Evolutionary conservation across 2,113 vertebrate species (phyloP), one percentile per base, ranked within the genome.

Genomic region (Anolis sagrei): DNA sequence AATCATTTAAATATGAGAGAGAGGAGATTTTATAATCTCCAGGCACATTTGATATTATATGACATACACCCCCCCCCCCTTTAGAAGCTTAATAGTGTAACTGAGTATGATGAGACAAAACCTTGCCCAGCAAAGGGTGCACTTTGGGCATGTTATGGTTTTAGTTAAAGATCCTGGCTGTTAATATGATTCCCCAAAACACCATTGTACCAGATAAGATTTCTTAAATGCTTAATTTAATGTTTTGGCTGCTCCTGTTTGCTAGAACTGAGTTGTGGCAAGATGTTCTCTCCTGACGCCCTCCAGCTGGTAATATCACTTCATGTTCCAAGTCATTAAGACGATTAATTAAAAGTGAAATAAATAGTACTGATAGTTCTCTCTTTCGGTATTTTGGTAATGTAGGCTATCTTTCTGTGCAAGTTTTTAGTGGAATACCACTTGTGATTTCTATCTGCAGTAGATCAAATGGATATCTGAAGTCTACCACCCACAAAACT

Each of bases 311-410:
- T 86, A 75, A 25, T 81, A 66, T 27, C 39, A 21, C 75, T 66
- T 75, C 7, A 14, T 49, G 29, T 86, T 75, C 44, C 85, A 86
- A 75, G 27, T 27, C 54, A 73, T 85, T 85, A 79, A 54, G 44
- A 75, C 34, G 70, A 81, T 66, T 86, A n/a, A 75, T 86, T 51
- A 36, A 66, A 32, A 49, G 16, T 27, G 34, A 58, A 75, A n/a
- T 36, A 75, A 64, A 48, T n/a, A n/a, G 54, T 32, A 25, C 36
- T 10, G 13, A 58, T 34, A 75, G 8, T 48, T 73, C 36, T 23
- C 27, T 48, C 39, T 10, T 8, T 74, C 39, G 13, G 36, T 74
- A 44, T 36, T 44, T 73, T 44, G 13, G 34, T 74, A 44, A 62
- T 21, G 25, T 73, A 54, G 16, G 4, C 36, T 44, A 23, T 74